A percentile compares a stretch with the other conserved stretches of the same genome.
phyloP scores from a whole-genome alignment of 2,113 vertebrate species.

The Ochotona princeps region DNA sequence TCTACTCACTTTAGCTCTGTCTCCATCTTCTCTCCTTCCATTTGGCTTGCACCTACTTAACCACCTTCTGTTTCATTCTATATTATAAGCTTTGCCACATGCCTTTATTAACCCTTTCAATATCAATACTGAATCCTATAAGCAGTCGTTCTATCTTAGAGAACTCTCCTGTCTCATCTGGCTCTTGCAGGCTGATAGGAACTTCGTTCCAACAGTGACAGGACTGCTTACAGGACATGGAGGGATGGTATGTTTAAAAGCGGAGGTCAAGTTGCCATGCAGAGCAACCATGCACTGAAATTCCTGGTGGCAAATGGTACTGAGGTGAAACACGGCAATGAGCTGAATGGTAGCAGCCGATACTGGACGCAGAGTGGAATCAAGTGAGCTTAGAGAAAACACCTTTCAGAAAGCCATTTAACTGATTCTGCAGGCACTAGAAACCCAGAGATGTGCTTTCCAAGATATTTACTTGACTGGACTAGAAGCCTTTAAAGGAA shows the following conservation, averaged over 20 bases:
- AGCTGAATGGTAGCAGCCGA: background rate
- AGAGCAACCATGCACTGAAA: background rate
- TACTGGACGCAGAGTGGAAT: background rate
- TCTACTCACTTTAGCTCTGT: background rate
- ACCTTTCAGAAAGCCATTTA: background rate
- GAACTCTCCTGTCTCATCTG: background rate
- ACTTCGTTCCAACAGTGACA: background rate
- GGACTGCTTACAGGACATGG: background rate
- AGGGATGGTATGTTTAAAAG: background rate
- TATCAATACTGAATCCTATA: background rate
- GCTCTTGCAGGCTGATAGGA: background rate
- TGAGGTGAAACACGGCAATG: fast-evolving
- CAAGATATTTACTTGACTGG: background rate
- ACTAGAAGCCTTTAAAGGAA: background rate
- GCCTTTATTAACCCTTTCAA: background rate
- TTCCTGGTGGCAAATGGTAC: background rate
- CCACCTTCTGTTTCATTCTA: background rate
- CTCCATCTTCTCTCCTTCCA: background rate
- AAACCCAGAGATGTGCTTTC: background rate
- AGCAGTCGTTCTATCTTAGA: background rate
- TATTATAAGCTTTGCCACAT: background rate
- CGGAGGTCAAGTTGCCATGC: background rate
- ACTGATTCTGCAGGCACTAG: background rate
- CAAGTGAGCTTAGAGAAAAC: background rate
- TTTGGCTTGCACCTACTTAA: background rate